Percentiles rank a stretch among this genome's conserved stretches.
Conservation (phyloP, 2,797 vertebrate species). For the Dromococcyx pavoninus region DNA sequence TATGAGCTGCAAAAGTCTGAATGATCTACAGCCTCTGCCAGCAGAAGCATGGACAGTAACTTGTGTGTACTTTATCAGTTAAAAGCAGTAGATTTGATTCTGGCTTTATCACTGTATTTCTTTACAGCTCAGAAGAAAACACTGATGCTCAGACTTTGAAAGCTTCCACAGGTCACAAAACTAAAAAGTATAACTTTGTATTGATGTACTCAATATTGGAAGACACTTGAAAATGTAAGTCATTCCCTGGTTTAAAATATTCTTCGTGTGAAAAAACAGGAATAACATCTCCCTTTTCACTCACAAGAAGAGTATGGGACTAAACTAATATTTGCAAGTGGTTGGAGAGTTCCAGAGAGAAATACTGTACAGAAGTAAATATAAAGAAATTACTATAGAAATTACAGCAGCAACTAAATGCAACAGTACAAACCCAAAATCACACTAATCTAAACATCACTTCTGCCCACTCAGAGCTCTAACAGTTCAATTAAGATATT, state of each 20-base stretch:
- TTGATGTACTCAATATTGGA: not conserved
- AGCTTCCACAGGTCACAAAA: not conserved
- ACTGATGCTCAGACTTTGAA: not conserved
- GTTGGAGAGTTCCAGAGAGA: not conserved
- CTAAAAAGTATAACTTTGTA: not conserved
- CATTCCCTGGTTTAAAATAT: not conserved
- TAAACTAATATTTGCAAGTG: not conserved
- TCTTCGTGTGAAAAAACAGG: not conserved
- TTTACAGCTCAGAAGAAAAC: not conserved
- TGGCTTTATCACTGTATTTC: not conserved
- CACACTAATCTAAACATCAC: not conserved
- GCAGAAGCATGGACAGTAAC: not conserved
- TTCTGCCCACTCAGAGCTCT: not conserved
- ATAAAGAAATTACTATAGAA: not conserved
- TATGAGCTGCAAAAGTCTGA: not conserved
- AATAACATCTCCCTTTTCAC: not conserved
- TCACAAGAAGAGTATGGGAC: not conserved
- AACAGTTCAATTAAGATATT: not conserved
- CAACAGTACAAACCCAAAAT: not conserved
- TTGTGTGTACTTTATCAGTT: fast-evolving
- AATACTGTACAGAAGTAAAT: not conserved
- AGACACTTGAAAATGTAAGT: not conserved
- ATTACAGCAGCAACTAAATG: not conserved
- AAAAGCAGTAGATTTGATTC: not conserved
- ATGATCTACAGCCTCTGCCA: not conserved